phyloP scores from a whole-genome alignment of 2,888 invertebrate genomes.

The Bombyx huttoni region DNA sequence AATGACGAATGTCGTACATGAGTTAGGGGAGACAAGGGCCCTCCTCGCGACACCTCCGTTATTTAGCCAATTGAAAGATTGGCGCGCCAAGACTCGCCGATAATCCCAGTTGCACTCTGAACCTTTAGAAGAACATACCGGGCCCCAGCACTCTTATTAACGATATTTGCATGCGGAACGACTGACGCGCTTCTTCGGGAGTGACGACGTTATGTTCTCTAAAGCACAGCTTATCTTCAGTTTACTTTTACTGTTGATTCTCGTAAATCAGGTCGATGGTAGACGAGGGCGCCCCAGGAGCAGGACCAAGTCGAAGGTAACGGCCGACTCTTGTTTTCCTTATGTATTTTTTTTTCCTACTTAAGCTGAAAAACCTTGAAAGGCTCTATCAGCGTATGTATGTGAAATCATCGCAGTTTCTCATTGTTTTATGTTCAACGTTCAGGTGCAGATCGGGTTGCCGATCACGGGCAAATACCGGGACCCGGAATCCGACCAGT shows the following conservation, averaged over 20 bases:
- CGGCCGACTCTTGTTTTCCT: no score
- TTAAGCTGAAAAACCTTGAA: no score
- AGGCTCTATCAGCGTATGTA: no score
- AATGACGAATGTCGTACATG: conserved; percentile 39
- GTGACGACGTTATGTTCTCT: conserved; percentile 23
- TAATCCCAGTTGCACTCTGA: conserved; percentile 35
- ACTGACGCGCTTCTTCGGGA: neutral
- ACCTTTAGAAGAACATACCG: conserved; percentile 27
- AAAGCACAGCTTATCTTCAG: conserved; percentile 25
- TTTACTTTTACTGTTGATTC: conserved; percentile 28
- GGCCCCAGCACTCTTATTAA: conserved; percentile 2
- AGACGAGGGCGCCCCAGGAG: conserved; percentile 80
- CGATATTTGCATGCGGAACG: conserved; percentile 7
- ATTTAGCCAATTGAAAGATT: conserved; percentile 64
- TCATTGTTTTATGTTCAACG: conserved; percentile 4
- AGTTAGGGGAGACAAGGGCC: conserved; percentile 59
- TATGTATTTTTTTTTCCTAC: neutral
- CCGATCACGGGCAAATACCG: conserved; percentile 92
- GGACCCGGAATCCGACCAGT: conserved; percentile 91
- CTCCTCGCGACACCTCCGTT: conserved; percentile 45
- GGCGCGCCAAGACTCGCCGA: conserved; percentile 38
- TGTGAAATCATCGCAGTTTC: neutral
- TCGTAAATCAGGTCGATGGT: conserved; percentile 45
- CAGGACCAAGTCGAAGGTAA: conserved; percentile 82
- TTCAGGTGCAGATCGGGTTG: conserved; percentile 84